Conservation (phyloP, 2,888 invertebrate genomes). For the Drosophila acutilabella region DNA sequence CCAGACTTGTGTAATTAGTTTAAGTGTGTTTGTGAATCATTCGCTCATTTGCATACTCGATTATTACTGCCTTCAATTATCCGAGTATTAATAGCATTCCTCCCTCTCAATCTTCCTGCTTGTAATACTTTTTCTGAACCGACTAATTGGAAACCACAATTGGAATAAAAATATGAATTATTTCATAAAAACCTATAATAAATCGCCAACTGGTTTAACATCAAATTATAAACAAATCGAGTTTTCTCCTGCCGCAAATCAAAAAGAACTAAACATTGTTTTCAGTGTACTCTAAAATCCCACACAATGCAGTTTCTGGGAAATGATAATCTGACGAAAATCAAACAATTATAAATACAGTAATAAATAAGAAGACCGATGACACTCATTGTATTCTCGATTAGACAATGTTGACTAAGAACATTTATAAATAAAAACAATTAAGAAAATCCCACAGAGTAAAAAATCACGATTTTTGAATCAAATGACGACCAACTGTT, state of each 20-base stretch:
- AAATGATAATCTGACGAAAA: neutral
- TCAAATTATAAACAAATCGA: neutral
- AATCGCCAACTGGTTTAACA: neutral
- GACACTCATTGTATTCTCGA: slow-evolving; percentile 1
- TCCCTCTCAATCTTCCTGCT: neutral
- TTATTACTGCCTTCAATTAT: slow-evolving; percentile 6
- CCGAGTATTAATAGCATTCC: neutral
- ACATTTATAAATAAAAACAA: neutral
- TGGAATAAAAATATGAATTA: neutral
- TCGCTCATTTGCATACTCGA: slow-evolving; percentile 19
- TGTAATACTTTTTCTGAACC: neutral
- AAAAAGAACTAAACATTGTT: neutral
- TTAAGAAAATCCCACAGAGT: neutral
- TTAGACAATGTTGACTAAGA: slow-evolving; percentile 5
- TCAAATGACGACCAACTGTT: neutral
- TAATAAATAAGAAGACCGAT: neutral
- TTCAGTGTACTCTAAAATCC: neutral
- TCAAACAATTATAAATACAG: neutral
- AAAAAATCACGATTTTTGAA: neutral
- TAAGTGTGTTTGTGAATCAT: slow-evolving; percentile 9
- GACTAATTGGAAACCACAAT: no score
- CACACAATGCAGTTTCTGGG: neutral
- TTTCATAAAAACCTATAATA: neutral
- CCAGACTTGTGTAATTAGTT: neutral
- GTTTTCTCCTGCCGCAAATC: neutral